A percentile compares a stretch with the other conserved stretches of the same genome.
phyloP scores from a whole-genome alignment of 2,797 vertebrate species.

The Harpagifer antarcticus region DNA sequence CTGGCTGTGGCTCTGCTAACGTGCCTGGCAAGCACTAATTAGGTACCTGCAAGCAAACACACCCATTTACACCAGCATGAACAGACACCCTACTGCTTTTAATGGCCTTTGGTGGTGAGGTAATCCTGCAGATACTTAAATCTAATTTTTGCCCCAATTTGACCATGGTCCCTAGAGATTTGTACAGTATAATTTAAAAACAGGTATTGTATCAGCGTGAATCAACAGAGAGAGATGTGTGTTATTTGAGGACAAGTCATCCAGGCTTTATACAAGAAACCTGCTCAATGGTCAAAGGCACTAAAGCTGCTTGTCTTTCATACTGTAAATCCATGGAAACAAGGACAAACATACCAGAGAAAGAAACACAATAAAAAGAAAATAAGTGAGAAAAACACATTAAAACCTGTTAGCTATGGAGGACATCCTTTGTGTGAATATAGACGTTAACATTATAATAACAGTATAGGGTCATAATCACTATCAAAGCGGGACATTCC shows the following conservation, averaged over 20 bases:
- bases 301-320: conserved; percentile 34
- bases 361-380: conserved; percentile 45
- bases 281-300: conserved; percentile 40
- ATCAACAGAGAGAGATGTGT: conserved; percentile 8
- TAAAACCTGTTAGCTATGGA: too few species aligned
- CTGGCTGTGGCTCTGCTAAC: conserved; percentile 51
- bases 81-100: conserved; percentile 43
- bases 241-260: conserved; percentile 23
- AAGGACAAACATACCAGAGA: neutral
- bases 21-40: conserved; percentile 66
- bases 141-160: conserved; percentile 58
- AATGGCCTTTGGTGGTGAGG: conserved; percentile 58
- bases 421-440: neutral
- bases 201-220: conserved; percentile 22
- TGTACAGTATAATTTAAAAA: conserved; percentile 46
- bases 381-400: neutral
- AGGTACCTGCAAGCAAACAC: conserved; percentile 51
- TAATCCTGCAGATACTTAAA: conserved; percentile 61
- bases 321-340: conserved; percentile 42
- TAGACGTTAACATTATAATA: neutral
- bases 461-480: neutral
- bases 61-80: conserved; percentile 34
- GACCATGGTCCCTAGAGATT: conserved; percentile 47
- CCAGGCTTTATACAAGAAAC: conserved; percentile 61
- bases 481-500: conserved; percentile 17